phyloP scores from a whole-genome alignment of 2,797 vertebrate species.

The Diplodus sargus region DNA sequence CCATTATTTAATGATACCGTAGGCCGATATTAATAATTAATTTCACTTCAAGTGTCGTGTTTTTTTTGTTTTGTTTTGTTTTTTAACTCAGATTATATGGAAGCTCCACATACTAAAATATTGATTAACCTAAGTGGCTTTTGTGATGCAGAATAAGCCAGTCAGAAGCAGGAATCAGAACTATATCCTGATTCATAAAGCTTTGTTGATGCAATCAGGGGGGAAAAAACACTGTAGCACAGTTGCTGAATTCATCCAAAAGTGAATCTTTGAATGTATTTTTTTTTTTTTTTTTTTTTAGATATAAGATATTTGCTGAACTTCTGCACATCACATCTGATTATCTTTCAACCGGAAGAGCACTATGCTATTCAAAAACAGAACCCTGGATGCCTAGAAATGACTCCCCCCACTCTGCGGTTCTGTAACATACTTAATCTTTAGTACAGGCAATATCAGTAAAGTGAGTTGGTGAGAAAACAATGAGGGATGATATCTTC shows the following conservation, averaged over 20 bases:
- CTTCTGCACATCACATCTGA: background rate
- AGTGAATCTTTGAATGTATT: background rate
- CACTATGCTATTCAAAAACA: background rate
- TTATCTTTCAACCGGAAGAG: background rate
- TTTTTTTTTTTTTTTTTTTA: too few species aligned
- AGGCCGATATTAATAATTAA: background rate
- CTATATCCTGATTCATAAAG: background rate
- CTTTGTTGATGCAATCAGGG: background rate
- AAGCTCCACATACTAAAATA: background rate
- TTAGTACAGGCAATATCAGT: constrained; percentile 11
- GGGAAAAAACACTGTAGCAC: background rate
- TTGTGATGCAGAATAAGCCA: background rate
- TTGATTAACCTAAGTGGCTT: background rate
- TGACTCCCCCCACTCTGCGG: background rate
- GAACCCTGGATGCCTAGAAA: background rate
- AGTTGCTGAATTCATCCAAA: constrained; percentile 1
- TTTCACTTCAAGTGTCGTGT: too few species aligned
- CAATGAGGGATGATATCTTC: constrained; percentile 5
- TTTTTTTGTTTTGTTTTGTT: background rate
- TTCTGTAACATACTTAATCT: background rate
- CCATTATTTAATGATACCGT: background rate
- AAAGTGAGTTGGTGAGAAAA: constrained; percentile 4
- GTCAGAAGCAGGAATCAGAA: background rate
- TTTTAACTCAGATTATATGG: too few species aligned
- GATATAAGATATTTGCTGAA: background rate